Evolutionary conservation across 2,797 vertebrate species (phyloP).

Genomic region (Anguilla obscura): DNA sequence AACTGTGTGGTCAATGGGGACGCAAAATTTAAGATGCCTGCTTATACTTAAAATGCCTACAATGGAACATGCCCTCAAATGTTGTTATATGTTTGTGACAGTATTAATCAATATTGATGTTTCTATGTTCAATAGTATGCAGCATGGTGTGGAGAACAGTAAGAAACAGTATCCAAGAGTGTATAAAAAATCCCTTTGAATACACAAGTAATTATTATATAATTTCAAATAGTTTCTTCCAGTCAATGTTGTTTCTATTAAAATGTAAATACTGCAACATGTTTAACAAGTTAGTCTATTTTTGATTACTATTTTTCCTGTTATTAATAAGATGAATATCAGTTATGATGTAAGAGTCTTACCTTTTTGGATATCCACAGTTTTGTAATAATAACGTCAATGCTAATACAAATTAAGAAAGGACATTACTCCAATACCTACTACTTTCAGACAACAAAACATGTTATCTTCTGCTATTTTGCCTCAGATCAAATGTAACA

Average conservation of each 20-base stretch:
- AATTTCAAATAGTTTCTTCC: not conserved
- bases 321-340: not conserved
- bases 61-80: not conserved
- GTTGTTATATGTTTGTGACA: not conserved
- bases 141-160: not conserved
- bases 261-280: not conserved
- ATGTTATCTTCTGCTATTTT: not conserved
- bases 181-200: not conserved
- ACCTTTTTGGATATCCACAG: not conserved
- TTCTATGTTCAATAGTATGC: not conserved
- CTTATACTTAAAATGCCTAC: not conserved
- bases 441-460: not conserved
- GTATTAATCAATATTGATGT: not conserved
- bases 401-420: not conserved
- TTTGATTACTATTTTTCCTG: not conserved
- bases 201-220: not conserved
- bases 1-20: not conserved
- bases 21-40: not conserved
- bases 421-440: not conserved
- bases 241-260: not conserved
- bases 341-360: not conserved
- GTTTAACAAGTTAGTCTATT: not conserved
- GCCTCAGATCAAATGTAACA: slow-evolving; percentile 43
- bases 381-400: not conserved
- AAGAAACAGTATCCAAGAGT: not conserved